Evolutionary conservation across 2,888 invertebrate species (phyloP), one percentile per base, ranked within the genome.

Genomic region (Pherbina coryleti): DNA sequence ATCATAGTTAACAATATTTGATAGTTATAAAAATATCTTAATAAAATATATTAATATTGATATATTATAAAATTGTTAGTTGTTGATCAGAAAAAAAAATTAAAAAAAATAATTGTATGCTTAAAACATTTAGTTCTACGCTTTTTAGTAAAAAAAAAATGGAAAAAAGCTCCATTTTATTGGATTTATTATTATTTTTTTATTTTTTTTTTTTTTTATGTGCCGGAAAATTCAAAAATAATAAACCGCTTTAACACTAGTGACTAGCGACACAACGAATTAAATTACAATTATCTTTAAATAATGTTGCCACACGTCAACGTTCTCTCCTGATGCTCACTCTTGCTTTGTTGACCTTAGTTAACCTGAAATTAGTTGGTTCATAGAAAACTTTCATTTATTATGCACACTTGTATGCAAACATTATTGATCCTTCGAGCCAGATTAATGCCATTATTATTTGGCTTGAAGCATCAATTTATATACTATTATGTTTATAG

Each of bases 321-420:
- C 22, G 7, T 67, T 74, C 77, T 76, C 70, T 76, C 78, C 78
- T 69, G 66, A 78, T 75, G 53, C 77, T 70, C 57, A 57, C 75
- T 76, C 64, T 71, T 70, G 69, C 77, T 76, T 78, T 74, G 74
- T 64, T 73, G 76, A 57, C 78, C 44, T 44, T 78, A 73, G 74
- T 73, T 22, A 60, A 14, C 9, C n/a, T 9, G 37, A 34, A 67
- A 67, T 57, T 83, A 85, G 85, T 87, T 87, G 86, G 86, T 87
- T 87, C 86, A 87, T 87, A 86, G 82, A 87, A 87, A 87, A 84
- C 86, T 87, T 87, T 87, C 86, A 86, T 87, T 87, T 87, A 87
- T 87, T 81, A 85, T 85, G 87, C 86, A 87, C 86, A 82, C 81
- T 82, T 85, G 81, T 84, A 82, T 82, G 60, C 60, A 19, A 31